Evolutionary conservation across 2,113 vertebrate genomes (phyloP).

Genomic region (Ramphastos sulfuratus): DNA sequence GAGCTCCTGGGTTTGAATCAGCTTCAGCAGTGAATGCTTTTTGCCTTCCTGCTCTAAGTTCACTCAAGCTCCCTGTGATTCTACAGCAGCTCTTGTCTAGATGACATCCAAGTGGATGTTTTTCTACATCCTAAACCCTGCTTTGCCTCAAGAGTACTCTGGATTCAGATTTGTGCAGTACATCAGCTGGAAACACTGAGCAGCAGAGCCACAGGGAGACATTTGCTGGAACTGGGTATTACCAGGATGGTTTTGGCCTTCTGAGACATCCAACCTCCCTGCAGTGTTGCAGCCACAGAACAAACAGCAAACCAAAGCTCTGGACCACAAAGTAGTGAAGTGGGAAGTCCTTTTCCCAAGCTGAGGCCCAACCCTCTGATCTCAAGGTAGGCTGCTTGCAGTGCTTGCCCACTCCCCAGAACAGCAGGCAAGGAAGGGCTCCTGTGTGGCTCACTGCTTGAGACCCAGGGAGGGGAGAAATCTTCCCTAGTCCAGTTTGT

Average conservation of each 20-base stretch:
- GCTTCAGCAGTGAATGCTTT: not conserved
- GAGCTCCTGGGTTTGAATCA: not conserved
- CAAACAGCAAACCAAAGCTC: not conserved
- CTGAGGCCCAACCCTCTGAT: not conserved
- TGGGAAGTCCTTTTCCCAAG: not conserved
- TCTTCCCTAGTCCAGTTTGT: not conserved
- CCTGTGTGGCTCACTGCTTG: not conserved
- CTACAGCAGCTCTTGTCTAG: not conserved
- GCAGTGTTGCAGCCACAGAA: not conserved
- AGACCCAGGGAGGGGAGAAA: not conserved
- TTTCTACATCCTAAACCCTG: not conserved
- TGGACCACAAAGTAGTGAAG: not conserved
- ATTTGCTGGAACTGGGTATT: not conserved
- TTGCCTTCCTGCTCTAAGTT: not conserved
- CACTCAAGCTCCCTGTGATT: not conserved
- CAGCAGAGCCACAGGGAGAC: not conserved
- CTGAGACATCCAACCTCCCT: not conserved
- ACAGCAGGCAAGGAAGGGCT: not conserved
- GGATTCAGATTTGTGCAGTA: not conserved
- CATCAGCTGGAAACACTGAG: not conserved
- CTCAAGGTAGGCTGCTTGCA: not conserved
- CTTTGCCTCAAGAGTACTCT: not conserved
- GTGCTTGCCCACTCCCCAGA: not conserved
- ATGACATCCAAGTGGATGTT: not conserved
- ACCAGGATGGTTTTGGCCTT: not conserved